phyloP scores from a whole-genome alignment of 2,888 invertebrate species.

The Merodon equestris region DNA sequence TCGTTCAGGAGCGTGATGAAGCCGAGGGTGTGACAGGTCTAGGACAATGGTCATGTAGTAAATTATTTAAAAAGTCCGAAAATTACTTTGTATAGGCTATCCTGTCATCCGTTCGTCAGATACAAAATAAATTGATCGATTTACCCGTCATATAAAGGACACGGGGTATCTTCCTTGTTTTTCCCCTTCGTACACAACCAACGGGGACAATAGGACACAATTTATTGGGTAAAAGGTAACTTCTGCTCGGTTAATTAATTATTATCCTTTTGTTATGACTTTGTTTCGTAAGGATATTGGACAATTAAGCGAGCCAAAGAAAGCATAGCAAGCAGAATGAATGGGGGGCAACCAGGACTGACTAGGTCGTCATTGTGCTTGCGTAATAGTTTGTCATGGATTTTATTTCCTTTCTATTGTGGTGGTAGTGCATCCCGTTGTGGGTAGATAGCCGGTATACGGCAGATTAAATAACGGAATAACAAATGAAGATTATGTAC shows the following conservation, averaged over 20 bases:
- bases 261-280: constrained; percentile 67
- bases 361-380: constrained; percentile 48
- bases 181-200: neutral
- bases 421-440: neutral
- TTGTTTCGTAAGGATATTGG: constrained; percentile 48
- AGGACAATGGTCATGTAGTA: constrained; percentile 48
- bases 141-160: constrained; percentile 39
- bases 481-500: constrained; percentile 55
- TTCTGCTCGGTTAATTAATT: constrained; percentile 66
- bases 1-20: constrained; percentile 1
- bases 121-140: constrained; percentile 57
- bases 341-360: too few species aligned
- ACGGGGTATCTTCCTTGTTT: constrained; percentile 8
- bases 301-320: constrained; percentile 48
- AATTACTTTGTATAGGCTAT: constrained; percentile 54
- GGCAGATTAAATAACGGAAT: constrained; percentile 16
- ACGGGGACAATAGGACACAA: constrained; percentile 48
- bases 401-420: neutral
- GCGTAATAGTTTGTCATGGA: constrained; percentile 63
- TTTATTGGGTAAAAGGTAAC: constrained; percentile 63
- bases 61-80: constrained; percentile 63
- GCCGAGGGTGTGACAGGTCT: constrained; percentile 46
- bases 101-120: constrained; percentile 6
- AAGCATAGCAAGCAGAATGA: neutral
- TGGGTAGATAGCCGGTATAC: neutral